Percentiles rank a stretch among this genome's conserved stretches.
Conservation (phyloP, 2,113 vertebrate genomes). For the Phainopepla nitens region DNA sequence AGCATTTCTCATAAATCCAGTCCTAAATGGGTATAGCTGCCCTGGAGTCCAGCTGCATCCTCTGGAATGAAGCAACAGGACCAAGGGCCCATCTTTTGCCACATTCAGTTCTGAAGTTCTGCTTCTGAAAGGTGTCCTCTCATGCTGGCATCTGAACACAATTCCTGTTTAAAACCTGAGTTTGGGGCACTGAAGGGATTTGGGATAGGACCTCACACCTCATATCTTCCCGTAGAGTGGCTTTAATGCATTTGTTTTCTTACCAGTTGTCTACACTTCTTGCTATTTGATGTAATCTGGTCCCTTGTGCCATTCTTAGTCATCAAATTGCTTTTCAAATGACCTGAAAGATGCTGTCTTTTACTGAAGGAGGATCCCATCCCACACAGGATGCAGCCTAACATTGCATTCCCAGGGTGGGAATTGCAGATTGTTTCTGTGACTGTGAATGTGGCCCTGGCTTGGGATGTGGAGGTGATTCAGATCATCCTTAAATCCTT, state of each 20-base stretch:
- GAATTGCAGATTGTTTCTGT: neutral
- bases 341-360: neutral
- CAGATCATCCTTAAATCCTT: neutral
- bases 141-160: neutral
- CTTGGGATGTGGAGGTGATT: neutral
- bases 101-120: neutral
- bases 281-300: neutral
- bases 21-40: neutral
- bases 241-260: neutral
- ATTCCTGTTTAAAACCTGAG: neutral
- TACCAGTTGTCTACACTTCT: neutral
- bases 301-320: neutral
- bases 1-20: neutral
- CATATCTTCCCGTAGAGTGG: accelerated
- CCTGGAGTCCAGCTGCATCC: neutral
- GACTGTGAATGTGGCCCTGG: neutral
- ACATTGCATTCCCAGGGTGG: accelerated
- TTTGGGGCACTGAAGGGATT: neutral
- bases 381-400: neutral
- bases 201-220: neutral
- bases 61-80: neutral
- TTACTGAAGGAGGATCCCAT: neutral
- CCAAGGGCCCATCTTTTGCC: neutral
- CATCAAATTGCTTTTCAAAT: neutral
- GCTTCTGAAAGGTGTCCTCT: neutral